These are phyloP conservation scores for Diglossa brunneiventris DNA, from an alignment of 2,113 vertebrate genomes.

Conservation along the genomic window DNA sequence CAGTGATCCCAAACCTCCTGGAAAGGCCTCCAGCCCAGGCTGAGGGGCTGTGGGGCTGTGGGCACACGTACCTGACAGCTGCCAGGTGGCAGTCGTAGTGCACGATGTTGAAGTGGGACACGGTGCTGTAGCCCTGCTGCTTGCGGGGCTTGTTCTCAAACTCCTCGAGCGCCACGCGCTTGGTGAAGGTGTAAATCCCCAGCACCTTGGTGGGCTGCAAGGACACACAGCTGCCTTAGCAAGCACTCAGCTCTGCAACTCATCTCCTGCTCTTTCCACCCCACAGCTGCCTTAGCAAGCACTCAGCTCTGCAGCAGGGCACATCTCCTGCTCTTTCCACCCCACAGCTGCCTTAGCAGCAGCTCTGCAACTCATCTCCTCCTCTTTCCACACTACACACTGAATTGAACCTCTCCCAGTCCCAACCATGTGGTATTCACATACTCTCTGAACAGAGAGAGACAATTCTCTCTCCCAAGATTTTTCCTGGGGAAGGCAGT, in stretches of 20 bases:
- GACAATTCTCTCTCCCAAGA: too few species aligned
- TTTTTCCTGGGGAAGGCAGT: too few species aligned
- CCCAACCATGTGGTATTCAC: too few species aligned
- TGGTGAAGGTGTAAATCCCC: slow-evolving; percentile 97
- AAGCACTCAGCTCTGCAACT: background rate
- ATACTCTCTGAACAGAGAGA: too few species aligned
- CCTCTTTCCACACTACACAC: background rate
- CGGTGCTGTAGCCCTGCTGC: slow-evolving; percentile 97
- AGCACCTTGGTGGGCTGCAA: slow-evolving; percentile 93
- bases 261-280: background rate
- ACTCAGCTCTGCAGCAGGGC: background rate
- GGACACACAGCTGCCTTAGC: background rate
- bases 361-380: background rate
- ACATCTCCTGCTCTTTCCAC: background rate
- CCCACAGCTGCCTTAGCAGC: background rate
- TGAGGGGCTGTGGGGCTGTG: rapidly evolving
- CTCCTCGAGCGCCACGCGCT: slow-evolving; percentile 93
- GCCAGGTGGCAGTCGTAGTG: slow-evolving; percentile 98
- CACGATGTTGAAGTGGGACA: slow-evolving; percentile 99
- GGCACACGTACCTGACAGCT: slow-evolving; percentile 84
- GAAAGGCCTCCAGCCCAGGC: rapidly evolving
- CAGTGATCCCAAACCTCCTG: background rate
- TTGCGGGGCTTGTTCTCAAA: slow-evolving; percentile 97
- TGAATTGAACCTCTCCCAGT: background rate
- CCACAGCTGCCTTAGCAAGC: background rate